These are phyloP conservation scores for Laodelphax striatellus DNA, from an alignment of 1,140 invertebrate species.

Conservation along the genomic window DNA sequence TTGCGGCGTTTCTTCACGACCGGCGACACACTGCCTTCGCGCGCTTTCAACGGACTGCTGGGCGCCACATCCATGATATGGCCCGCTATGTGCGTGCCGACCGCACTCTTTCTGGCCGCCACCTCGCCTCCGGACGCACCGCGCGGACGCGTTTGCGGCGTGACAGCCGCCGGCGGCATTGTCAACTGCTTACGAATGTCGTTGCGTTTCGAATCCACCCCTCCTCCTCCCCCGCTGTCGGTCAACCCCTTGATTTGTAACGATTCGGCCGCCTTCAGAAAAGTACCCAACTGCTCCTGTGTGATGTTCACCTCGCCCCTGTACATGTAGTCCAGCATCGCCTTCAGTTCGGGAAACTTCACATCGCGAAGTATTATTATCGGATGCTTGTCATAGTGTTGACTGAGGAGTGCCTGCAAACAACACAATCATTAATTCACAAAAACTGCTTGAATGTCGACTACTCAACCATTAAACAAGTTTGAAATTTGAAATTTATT, in stretches of 20 bases:
- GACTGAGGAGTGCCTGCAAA: slow-evolving; percentile 67
- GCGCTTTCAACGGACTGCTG: neutral
- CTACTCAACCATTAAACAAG: too few relatives aligned
- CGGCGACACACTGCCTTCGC: slow-evolving; percentile 11
- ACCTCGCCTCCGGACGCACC: neutral
- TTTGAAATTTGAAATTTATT: too few relatives aligned
- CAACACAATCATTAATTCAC: slow-evolving; percentile 21
- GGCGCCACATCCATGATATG: neutral
- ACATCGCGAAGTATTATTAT: slow-evolving; percentile 87
- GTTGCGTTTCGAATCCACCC: neutral
- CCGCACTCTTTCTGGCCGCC: neutral
- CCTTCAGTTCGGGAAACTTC: slow-evolving; percentile 78
- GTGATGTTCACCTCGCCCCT: slow-evolving; percentile 87
- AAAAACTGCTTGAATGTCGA: too few relatives aligned
- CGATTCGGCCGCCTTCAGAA: slow-evolving; percentile 81
- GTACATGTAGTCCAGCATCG: slow-evolving; percentile 92
- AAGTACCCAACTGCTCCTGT: slow-evolving; percentile 76
- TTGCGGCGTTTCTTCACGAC: neutral
- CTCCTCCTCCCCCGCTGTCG: slow-evolving; percentile 40
- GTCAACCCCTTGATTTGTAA: slow-evolving; percentile 86
- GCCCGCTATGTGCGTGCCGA: neutral
- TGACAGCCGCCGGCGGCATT: neutral
- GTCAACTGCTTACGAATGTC: neutral
- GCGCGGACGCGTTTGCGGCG: neutral
- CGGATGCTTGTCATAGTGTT: slow-evolving; percentile 81